Base-by-base conservation (phyloP, 2,888 invertebrate species). In the Lysandra coridon region DNA sequence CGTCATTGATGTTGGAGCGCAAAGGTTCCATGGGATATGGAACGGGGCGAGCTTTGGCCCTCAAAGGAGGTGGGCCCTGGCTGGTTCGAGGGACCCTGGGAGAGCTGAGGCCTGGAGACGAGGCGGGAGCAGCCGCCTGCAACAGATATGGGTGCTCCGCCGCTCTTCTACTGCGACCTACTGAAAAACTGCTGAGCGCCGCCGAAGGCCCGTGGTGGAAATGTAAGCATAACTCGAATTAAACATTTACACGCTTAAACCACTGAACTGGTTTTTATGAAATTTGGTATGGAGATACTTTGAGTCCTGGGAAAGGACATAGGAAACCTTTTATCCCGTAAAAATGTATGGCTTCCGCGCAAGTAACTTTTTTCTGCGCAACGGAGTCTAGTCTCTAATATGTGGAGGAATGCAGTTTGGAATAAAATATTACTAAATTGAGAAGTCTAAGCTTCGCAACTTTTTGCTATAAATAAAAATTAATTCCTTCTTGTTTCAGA, bases 101-200 rank as follows among this genome's bases (percentile, higher is more conserved):
- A 0, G 81, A 81, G 5, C 84, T 94, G n/a, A 82, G 85, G n/a
- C 84, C 85, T 0, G 93, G 92, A 0, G 94, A 94, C 57, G 94
- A 94, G 79, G 93, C 92, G 0, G 94, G 93, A 0, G 93, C 93
- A 0, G 86, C 92, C 0, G 93, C 94, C 0, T 94, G 94, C 81
- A 94, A 94, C 64, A 85, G 93, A 84, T 94, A 93, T 57, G 94
- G 94, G 0, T 94, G 94, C 81, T 94, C 94, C 0, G 82, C 87
- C 4, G 90, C 92, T 0, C 80, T 93, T 79, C 82, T 94, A 60
- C 81, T 94, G 79, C 83, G 93, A 81, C 94, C 94, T 0, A 90
- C 92, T 0, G 93, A 92, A 37, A 90, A 86, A 23, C 82, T 94
- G 76, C 81, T 94, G 44, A 85, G 88, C 73, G 90, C 90, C n/a